Percentiles rank a stretch among this genome's conserved stretches.
These are phyloP conservation scores for Taphrorychus bicolor DNA, from an alignment of 2,888 invertebrate genomes.

Conservation along the genomic window DNA sequence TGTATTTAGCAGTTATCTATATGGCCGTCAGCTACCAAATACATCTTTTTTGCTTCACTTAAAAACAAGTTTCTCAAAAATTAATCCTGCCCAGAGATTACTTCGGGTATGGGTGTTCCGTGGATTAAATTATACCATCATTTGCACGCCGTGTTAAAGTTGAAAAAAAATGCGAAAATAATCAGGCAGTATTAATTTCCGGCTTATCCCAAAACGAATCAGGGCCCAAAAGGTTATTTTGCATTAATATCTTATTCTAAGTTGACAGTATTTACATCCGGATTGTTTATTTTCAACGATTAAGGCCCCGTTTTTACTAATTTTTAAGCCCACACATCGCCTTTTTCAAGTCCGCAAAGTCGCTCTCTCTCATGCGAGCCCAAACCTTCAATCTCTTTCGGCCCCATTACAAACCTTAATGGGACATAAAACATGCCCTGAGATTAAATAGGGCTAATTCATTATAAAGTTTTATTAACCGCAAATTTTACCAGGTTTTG, in stretches of 20 bases:
- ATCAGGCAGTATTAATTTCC: conserved; percentile 26
- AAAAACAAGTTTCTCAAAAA: conserved; percentile 34
- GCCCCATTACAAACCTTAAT: neutral
- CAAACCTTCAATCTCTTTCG: neutral
- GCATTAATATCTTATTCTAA: conserved; percentile 25
- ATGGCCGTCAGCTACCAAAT: conserved; percentile 33
- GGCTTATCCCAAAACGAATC: conserved; percentile 30
- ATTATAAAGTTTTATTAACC: conserved; percentile 26
- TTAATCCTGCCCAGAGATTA: conserved; percentile 34
- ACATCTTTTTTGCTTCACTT: conserved; percentile 34
- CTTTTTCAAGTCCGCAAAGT: neutral
- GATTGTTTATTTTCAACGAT: conserved; percentile 6
- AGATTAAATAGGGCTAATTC: conserved; percentile 10
- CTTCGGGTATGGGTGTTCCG: conserved; percentile 33
- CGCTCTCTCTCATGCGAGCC: neutral
- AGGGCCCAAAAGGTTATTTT: conserved; percentile 9
- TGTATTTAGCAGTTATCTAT: conserved; percentile 34
- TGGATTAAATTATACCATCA: conserved; percentile 39
- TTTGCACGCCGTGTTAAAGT: conserved; percentile 34
- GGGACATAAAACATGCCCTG: neutral
- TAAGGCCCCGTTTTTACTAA: conserved; percentile 10
- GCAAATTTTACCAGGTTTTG: conserved; percentile 22
- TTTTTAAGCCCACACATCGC: conserved; percentile 9
- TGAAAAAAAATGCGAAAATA: conserved; percentile 32
- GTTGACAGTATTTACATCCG: conserved; percentile 18